Base-by-base conservation (phyloP, 1,140 invertebrate genomes). In the Pinna nobilis region DNA sequence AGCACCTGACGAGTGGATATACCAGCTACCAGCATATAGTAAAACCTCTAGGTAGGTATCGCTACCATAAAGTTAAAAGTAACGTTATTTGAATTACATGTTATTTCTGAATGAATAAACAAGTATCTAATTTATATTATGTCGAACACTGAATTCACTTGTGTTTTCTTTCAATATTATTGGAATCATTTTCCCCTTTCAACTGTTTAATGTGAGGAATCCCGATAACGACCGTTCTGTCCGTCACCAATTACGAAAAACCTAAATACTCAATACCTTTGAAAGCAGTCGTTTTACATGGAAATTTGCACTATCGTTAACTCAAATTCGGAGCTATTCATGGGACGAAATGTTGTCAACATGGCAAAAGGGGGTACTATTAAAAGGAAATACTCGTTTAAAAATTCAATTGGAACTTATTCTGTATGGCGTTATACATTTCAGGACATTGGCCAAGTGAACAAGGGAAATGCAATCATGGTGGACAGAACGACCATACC, bases 401-500 rank as follows among this genome's bases (percentile, higher is more conserved):
- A n/a, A n/a, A n/a, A n/a, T n/a, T n/a, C n/a, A n/a, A n/a, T n/a
- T n/a, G n/a, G n/a, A n/a, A n/a, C n/a, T n/a, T n/a, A n/a, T n/a
- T n/a, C n/a, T n/a, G n/a, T n/a, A n/a, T n/a, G n/a, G n/a, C n/a
- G n/a, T n/a, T n/a, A n/a, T n/a, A n/a, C n/a, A n/a, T n/a, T 18
- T 23, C 30, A 49, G 25, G 39, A 9, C 18, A 51, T 7, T 59
- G 35, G 44, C 25, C 35, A n/a, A 7, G 3, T 6, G 23, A 13
- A 4, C 25, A 18, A n/a, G 74, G 74, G 28, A 76, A 76, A 72
- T 76, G 74, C 39, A 71, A 63, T 51, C 74, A 76, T 28, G 74
- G 74, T 18, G 69, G 69, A 7, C 28, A 23, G 11, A 13, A 9
- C 9, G 74, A 76, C 28, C 15, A 23, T 3, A 49, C 15, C 11